phyloP scores from a whole-genome alignment of 2,113 vertebrate species.

The Siphamia tubifer region DNA sequence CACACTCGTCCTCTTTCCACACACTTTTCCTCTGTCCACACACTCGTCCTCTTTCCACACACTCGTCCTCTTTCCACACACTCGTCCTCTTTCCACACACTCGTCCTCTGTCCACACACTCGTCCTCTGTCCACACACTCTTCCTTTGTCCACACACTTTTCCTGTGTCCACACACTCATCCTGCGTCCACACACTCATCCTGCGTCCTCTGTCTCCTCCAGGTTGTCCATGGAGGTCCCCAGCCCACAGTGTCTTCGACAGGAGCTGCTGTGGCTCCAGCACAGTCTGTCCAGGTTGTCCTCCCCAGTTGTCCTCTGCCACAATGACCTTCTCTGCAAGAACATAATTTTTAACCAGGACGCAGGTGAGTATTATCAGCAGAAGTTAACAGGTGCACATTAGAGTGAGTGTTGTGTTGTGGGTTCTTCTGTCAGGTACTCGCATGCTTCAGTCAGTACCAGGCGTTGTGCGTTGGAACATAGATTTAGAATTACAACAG shows the following conservation, averaged over 20 bases:
- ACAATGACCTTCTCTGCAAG: constrained; percentile 98
- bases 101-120: too few species aligned
- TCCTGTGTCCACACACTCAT: too few species aligned
- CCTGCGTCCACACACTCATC: background rate
- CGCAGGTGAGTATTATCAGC: constrained; percentile 84
- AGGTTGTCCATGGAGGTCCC: constrained; percentile 90
- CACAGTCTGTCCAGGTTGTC: constrained; percentile 89
- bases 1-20: too few species aligned
- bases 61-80: too few species aligned
- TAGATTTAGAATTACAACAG: constrained; percentile 33
- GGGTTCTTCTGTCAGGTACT: constrained; percentile 46
- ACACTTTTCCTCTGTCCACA: too few species aligned
- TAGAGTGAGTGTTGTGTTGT: constrained; percentile 44
- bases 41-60: too few species aligned
- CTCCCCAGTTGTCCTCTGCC: constrained; percentile 96
- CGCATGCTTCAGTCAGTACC: constrained; percentile 44
- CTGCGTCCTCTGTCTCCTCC: constrained; percentile 12
- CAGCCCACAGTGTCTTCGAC: constrained; percentile 83
- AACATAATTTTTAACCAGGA: constrained; percentile 97
- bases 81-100: too few species aligned
- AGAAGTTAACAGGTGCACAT: constrained; percentile 14
- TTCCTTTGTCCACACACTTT: too few species aligned
- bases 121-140: too few species aligned
- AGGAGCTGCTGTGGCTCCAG: constrained; percentile 95
- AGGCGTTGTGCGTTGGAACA: constrained; percentile 26